Conservation (phyloP, 2,888 invertebrate species). For the Scaptomyza parva region DNA sequence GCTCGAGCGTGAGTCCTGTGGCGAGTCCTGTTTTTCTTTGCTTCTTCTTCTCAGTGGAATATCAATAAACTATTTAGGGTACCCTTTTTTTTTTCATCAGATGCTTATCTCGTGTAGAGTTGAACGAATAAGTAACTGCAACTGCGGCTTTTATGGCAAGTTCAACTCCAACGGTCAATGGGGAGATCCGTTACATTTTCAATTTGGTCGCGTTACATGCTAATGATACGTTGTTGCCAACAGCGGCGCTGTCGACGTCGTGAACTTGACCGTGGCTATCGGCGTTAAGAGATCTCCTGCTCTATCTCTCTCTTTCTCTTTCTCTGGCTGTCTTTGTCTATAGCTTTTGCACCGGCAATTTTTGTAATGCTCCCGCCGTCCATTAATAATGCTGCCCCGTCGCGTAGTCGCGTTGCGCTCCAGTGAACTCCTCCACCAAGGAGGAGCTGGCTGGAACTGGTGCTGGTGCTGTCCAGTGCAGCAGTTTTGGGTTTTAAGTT, state of each 20-base stretch:
- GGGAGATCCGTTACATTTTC: slow-evolving; percentile 82
- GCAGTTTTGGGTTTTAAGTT: slow-evolving; percentile 70
- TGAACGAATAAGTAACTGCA: slow-evolving; percentile 22
- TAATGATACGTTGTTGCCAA: slow-evolving; percentile 63
- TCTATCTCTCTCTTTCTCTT: background rate
- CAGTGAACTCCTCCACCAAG: slow-evolving; percentile 50
- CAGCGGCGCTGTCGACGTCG: slow-evolving; percentile 58
- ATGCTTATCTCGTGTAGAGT: slow-evolving; percentile 63
- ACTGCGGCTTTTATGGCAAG: slow-evolving; percentile 37
- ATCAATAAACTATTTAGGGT: slow-evolving; percentile 75
- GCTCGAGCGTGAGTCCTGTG: slow-evolving; percentile 16
- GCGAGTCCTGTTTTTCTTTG: slow-evolving; percentile 35
- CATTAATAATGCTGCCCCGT: slow-evolving; percentile 70
- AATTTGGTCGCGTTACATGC: slow-evolving; percentile 76
- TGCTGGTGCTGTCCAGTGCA: slow-evolving; percentile 61
- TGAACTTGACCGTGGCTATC: slow-evolving; percentile 85
- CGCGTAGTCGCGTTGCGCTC: slow-evolving; percentile 55
- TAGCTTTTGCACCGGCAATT: slow-evolving; percentile 56
- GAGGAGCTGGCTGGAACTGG: slow-evolving; percentile 24
- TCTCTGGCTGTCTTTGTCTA: background rate
- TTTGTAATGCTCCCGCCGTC: slow-evolving; percentile 64
- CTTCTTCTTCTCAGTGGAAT: slow-evolving; percentile 41
- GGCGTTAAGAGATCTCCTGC: slow-evolving; percentile 63
- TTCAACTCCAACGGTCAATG: slow-evolving; percentile 25
- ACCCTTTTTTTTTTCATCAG: slow-evolving; percentile 39